Conservation (phyloP, 2,888 invertebrate genomes). For the Diploptera punctata region DNA sequence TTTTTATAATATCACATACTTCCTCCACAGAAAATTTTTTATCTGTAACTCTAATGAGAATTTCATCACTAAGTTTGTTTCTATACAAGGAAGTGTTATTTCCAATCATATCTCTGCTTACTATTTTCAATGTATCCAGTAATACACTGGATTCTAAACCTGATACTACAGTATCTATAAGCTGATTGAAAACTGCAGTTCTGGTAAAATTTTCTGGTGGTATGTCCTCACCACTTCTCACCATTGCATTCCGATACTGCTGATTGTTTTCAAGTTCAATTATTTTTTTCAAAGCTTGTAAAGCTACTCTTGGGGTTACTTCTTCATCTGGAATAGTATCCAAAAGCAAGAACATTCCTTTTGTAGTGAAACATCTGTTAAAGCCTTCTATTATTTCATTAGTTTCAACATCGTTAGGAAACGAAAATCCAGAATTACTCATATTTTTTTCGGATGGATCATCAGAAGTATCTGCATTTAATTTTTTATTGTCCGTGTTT, state of each 20-base stretch:
- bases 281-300: slow-evolving; percentile 56
- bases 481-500: neutral
- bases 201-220: slow-evolving; percentile 53
- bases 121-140: slow-evolving; percentile 54
- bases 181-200: slow-evolving; percentile 56
- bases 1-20: slow-evolving; percentile 64
- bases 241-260: slow-evolving; percentile 47
- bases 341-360: slow-evolving; percentile 54
- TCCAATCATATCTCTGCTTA: slow-evolving; percentile 52
- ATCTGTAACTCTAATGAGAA: slow-evolving; percentile 65
- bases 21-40: slow-evolving; percentile 64
- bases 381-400: slow-evolving; percentile 50
- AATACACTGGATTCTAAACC: slow-evolving; percentile 54
- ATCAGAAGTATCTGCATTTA: neutral
- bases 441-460: neutral
- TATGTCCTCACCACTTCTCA: slow-evolving; percentile 46
- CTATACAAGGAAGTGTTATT: slow-evolving; percentile 50
- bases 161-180: slow-evolving; percentile 58
- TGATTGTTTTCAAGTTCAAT: slow-evolving; percentile 56
- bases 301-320: slow-evolving; percentile 57
- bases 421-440: neutral
- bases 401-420: slow-evolving; percentile 5
- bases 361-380: slow-evolving; percentile 50
- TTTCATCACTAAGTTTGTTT: slow-evolving; percentile 66
- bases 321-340: slow-evolving; percentile 57